A percentile compares a stretch with the other conserved stretches of the same genome.
Conservation (phyloP, 2,888 invertebrate species). For the Pollenia angustigena region DNA sequence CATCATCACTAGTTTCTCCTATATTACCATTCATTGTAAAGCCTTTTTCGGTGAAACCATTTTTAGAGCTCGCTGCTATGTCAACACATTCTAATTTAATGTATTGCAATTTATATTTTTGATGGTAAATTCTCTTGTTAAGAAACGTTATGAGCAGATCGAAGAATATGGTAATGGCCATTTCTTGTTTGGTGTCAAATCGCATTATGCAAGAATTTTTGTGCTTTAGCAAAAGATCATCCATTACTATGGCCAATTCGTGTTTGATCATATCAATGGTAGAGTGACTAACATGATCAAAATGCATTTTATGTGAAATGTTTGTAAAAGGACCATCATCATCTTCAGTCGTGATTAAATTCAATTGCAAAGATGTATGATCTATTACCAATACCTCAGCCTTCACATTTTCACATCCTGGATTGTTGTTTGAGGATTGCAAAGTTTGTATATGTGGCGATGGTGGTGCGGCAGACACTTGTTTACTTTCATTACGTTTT, state of each 20-base stretch:
- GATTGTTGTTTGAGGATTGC: not conserved
- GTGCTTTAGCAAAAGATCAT: conserved; percentile 44
- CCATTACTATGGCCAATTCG: conserved; percentile 48
- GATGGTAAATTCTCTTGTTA: conserved; percentile 21
- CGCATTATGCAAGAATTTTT: conserved; percentile 50
- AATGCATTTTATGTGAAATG: conserved; percentile 56
- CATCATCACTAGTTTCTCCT: conserved; percentile 7
- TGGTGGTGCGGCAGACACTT: not conserved
- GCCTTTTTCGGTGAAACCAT: not conserved
- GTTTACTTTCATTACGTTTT: conserved; percentile 11
- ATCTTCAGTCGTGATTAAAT: conserved; percentile 41
- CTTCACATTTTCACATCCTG: conserved; percentile 36
- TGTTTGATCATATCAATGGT: conserved; percentile 7
- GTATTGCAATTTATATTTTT: conserved; percentile 46
- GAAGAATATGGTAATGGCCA: conserved; percentile 34
- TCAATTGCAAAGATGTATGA: conserved; percentile 46
- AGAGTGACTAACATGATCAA: conserved; percentile 38
- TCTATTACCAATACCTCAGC: conserved; percentile 39
- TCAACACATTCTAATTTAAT: conserved; percentile 31
- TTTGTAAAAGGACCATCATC: conserved; percentile 29
- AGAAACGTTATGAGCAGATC: conserved; percentile 38
- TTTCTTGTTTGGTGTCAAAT: conserved; percentile 17
- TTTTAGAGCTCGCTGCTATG: conserved; percentile 3
- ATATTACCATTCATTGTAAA: not conserved
- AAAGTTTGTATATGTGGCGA: not conserved